Evolutionary conservation across 2,113 vertebrate genomes (phyloP).

Genomic region (Probosciger aterrimus): DNA sequence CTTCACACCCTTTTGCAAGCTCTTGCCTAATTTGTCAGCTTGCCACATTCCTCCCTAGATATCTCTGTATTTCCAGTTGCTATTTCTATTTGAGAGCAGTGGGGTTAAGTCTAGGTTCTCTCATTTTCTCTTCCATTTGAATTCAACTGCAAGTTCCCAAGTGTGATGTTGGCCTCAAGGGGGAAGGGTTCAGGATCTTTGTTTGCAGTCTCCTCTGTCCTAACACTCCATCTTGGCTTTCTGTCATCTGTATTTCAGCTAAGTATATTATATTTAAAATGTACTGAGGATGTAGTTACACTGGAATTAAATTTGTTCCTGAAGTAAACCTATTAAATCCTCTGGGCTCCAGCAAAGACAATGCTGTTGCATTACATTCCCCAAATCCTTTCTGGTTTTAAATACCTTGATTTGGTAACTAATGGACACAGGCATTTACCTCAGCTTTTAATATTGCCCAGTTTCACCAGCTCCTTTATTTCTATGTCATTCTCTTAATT

Average conservation of each 20-base stretch:
- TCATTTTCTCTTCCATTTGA: not conserved
- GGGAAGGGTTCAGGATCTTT: not conserved
- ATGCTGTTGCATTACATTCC: not conserved
- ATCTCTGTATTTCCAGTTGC: not conserved
- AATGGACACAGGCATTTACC: not conserved
- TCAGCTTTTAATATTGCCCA: not conserved
- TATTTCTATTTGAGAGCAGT: not conserved
- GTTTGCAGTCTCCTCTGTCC: not conserved
- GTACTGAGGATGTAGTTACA: not conserved
- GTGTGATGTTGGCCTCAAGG: not conserved
- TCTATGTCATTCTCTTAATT: not conserved
- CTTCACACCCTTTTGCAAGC: not conserved
- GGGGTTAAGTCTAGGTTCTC: not conserved
- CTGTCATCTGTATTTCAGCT: not conserved
- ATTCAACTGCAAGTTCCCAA: not conserved
- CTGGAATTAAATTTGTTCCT: not conserved
- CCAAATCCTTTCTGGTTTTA: not conserved
- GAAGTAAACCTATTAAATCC: not conserved
- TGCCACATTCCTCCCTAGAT: not conserved
- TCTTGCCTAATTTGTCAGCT: not conserved
- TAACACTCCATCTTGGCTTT: not conserved
- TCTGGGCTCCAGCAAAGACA: not conserved
- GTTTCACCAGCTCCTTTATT: not conserved
- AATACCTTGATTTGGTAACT: not conserved
- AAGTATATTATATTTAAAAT: not conserved